These are phyloP conservation scores for Agrochola macilenta DNA, from an alignment of 2,888 invertebrate genomes.

Conservation along the genomic window DNA sequence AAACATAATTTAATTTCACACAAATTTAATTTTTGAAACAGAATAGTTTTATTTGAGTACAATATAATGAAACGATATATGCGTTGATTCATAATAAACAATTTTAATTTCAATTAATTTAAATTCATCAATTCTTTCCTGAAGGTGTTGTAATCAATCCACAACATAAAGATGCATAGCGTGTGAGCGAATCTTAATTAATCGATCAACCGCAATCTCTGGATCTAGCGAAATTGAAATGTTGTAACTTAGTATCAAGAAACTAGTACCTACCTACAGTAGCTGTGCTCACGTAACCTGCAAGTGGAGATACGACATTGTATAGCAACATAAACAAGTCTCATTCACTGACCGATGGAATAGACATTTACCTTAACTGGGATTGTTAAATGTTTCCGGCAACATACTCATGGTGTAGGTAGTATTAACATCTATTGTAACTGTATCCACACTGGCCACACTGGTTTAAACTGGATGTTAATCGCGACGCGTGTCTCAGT, in stretches of 20 bases:
- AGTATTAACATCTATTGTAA: slow-evolving; percentile 46
- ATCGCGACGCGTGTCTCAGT: slow-evolving; percentile 5
- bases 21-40: too few relatives aligned
- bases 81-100: too few relatives aligned
- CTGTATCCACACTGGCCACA: neutral
- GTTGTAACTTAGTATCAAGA: neutral
- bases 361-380: slow-evolving; percentile 28
- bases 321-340: slow-evolving; percentile 34
- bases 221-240: slow-evolving; percentile 24
- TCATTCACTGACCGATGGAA: slow-evolving; percentile 7
- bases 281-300: slow-evolving; percentile 7
- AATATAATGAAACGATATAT: too few relatives aligned
- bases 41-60: too few relatives aligned
- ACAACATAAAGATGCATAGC: neutral
- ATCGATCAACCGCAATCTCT: slow-evolving; percentile 15
- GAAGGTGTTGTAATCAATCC: slow-evolving; percentile 17
- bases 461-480: slow-evolving; percentile 30
- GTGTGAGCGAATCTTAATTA: slow-evolving; percentile 35
- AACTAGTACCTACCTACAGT: neutral
- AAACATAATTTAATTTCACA: too few relatives aligned
- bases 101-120: too few relatives aligned
- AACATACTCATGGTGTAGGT: slow-evolving; percentile 31
- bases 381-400: slow-evolving; percentile 45
- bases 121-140: neutral
- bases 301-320: neutral